These are phyloP conservation scores for Phymanthus crucifer DNA, from an alignment of 92 coral and sea anemone genomes.

Conservation along the genomic window DNA sequence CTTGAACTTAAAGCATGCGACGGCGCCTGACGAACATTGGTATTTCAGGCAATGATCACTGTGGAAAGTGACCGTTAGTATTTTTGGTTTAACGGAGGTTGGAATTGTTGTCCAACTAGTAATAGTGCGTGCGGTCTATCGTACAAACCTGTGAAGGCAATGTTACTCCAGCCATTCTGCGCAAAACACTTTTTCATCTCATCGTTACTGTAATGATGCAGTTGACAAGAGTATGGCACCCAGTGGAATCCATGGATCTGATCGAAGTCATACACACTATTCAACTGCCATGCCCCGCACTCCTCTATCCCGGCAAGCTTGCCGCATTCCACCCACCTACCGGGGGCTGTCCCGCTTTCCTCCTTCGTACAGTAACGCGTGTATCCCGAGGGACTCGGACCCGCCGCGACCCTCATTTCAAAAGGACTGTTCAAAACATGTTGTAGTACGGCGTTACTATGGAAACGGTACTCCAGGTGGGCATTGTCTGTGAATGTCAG, in stretches of 20 bases:
- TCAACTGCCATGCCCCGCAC: slow-evolving; percentile 85
- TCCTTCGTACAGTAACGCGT: slow-evolving; percentile 84
- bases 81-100: too few relatives aligned
- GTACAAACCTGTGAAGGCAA: slow-evolving; percentile 71
- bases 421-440: slow-evolving; percentile 85
- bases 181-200: slow-evolving; percentile 96
- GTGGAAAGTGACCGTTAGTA: too few relatives aligned
- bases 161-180: slow-evolving; percentile 81
- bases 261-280: slow-evolving; percentile 82
- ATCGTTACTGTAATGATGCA: slow-evolving; percentile 83
- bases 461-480: slow-evolving; percentile 69
- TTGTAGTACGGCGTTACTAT: slow-evolving; percentile 69
- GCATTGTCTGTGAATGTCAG: slow-evolving; percentile 77
- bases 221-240: slow-evolving; percentile 91
- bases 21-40: too few relatives aligned
- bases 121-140: too few relatives aligned
- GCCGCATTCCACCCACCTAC: slow-evolving; percentile 98
- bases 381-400: slow-evolving; percentile 56
- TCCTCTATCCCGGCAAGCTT: slow-evolving; percentile 82
- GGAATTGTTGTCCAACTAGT: too few relatives aligned
- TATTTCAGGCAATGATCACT: too few relatives aligned
- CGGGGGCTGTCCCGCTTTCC: slow-evolving; percentile 91
- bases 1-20: too few relatives aligned
- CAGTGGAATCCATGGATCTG: slow-evolving; percentile 91
- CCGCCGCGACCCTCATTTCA: slow-evolving; percentile 64